phyloP scores from a whole-genome alignment of 2,888 invertebrate genomes.

The Junonia oenone region DNA sequence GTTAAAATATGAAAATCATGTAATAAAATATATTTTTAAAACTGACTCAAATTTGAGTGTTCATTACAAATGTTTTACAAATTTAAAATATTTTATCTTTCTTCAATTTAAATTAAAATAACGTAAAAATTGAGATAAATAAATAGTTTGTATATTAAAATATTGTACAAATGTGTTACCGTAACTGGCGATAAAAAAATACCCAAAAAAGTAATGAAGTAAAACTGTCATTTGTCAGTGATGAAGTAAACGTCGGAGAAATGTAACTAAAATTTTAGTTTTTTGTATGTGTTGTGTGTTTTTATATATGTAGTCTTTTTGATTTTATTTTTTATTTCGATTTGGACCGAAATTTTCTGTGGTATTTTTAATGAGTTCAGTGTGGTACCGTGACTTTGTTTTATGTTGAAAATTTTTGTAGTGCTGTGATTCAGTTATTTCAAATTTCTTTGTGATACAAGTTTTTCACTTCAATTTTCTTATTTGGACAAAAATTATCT shows the following conservation, averaged over 20 bases:
- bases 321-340: constrained; percentile 52
- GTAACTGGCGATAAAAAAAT: neutral
- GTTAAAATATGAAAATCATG: no score
- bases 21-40: no score
- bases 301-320: constrained; percentile 72
- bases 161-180: neutral
- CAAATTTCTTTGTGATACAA: constrained; percentile 13
- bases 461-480: neutral
- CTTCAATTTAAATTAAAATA: no score
- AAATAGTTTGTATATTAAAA: no score
- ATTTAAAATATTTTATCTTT: no score
- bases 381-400: constrained; percentile 46
- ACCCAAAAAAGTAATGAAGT: neutral
- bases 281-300: constrained; percentile 77
- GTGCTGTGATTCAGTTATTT: constrained; percentile 1
- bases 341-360: constrained; percentile 71
- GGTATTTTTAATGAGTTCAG: constrained; percentile 25
- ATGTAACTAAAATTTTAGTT: constrained; percentile 76
- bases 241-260: constrained; percentile 60
- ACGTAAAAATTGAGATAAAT: no score
- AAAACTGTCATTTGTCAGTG: constrained; percentile 41
- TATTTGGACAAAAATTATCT: no score
- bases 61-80: no score
- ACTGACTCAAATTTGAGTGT: no score
- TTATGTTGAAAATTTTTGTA: neutral